Evolutionary conservation across 2,888 invertebrate species (phyloP).

Genomic region (Scaptomyza parva): DNA sequence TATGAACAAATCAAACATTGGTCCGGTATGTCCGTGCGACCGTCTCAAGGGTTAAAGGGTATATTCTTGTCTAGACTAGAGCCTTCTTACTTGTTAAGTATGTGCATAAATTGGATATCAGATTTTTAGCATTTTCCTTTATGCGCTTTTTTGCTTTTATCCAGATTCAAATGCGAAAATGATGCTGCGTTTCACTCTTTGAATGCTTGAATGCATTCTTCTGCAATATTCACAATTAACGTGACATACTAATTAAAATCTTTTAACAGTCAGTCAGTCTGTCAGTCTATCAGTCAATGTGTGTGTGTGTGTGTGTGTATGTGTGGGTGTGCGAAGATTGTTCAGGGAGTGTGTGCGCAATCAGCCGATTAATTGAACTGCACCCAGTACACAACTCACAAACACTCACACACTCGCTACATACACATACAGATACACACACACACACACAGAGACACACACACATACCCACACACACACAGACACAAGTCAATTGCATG

Average conservation of each 20-base stretch:
- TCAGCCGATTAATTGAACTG: constrained; percentile 78
- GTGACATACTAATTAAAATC: constrained; percentile 66
- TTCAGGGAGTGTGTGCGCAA: constrained; percentile 61
- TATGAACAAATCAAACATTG: no score
- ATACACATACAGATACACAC: constrained; percentile 24
- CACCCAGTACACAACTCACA: constrained; percentile 56
- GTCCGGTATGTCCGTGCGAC: no score
- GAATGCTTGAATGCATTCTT: constrained; percentile 22
- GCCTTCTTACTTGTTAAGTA: no score
- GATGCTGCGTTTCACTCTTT: constrained; percentile 5
- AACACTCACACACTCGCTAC: constrained; percentile 18
- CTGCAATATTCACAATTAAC: constrained; percentile 51
- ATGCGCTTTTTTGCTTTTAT: constrained; percentile 13
- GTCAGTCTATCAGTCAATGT: no score
- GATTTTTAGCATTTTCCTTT: constrained; percentile 11
- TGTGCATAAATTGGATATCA: constrained; percentile 10
- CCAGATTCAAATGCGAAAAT: constrained; percentile 27
- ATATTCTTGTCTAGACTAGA: no score
- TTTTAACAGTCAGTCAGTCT: constrained; percentile 32
- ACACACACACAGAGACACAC: constrained; percentile 15
- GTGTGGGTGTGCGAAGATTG: constrained; percentile 47
- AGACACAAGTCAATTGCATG: no score
- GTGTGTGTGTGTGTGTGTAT: background rate
- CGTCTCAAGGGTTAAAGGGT: no score
- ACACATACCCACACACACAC: constrained; percentile 11